Evolutionary conservation across 1,140 invertebrate species (phyloP), one percentile per base, ranked within the genome.

Genomic region (Plectrocnemia conspersa): DNA sequence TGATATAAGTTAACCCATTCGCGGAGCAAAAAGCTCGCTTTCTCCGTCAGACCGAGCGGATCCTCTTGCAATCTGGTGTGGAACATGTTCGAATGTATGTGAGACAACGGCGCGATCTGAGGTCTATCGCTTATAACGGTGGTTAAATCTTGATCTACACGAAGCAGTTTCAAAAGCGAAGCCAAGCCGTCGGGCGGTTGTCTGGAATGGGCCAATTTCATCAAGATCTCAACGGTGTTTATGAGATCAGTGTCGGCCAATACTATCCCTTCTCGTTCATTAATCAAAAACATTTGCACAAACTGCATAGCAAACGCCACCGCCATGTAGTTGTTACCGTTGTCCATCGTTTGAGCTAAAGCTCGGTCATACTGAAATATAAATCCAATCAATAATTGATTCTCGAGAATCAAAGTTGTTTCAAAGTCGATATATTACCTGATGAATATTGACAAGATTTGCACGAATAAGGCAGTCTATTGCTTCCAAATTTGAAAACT

Each of bases 1-100:
- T 93, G 84, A 65, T 95, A 95, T 66, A 97, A 84, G 15, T 79
- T 82, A 2, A 98, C 89, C 97, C 97, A 99, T 66, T 99, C 96
- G 11, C 93, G 79, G 5, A 99, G 73, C 1, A 99, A 72, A 59
- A 82, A 91, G 67, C 98, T 95, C 0, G 94, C 96, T 69, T 98
- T 98, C 65, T 97, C 94, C 64, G 92, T 85, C 4, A 99, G 73
- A 9, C 90, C 93, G 3, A 89, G 91, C 11, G 94, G 93, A 77
- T 98, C 95, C 65, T 96, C 92, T 16, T 35, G 2, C n/a, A 50
- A 82, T 71, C 81, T 74, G 19, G 86, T 86, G 78, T 88, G 86
- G 58, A 84, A 74, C 64, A 97, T 92, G 38, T 93, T 93, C 54
- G 91, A 89, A 70, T 96, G 91, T 66, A 97, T 94, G 67, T 96